Evolutionary conservation across 2,888 invertebrate genomes (phyloP).

Genomic region (Rhopalosiphum nymphaeae): DNA sequence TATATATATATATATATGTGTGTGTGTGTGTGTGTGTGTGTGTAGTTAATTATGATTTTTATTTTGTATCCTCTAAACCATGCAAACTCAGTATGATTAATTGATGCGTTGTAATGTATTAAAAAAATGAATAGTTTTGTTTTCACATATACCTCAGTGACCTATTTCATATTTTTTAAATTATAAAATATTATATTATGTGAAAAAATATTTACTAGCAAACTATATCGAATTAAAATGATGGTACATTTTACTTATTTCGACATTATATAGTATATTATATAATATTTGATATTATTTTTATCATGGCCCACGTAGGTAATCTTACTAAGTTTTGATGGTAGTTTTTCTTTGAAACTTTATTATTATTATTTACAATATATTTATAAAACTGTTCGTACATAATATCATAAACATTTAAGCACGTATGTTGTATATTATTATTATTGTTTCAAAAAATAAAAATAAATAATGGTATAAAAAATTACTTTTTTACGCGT

Average conservation of each 20-base stretch:
- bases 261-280: not conserved
- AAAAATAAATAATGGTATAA: not conserved
- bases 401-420: not conserved
- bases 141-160: not conserved
- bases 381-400: not conserved
- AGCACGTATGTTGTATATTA: not conserved
- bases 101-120: not conserved
- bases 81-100: not conserved
- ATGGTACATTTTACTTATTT: not conserved
- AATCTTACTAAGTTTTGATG: not conserved
- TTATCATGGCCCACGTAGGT: not conserved
- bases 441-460: not conserved
- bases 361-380: conserved; percentile 12
- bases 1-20: too few species aligned
- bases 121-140: not conserved
- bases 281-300: not conserved
- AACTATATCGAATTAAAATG: not conserved
- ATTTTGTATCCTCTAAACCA: not conserved
- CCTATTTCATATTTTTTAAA: not conserved
- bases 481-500: not conserved
- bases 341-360: conserved; percentile 25
- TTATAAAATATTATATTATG: too few species aligned
- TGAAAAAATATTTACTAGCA: not conserved
- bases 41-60: not conserved
- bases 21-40: too few species aligned